These are phyloP conservation scores for Noturus placidus DNA, from an alignment of 2,113 vertebrate species.

Conservation along the genomic window DNA sequence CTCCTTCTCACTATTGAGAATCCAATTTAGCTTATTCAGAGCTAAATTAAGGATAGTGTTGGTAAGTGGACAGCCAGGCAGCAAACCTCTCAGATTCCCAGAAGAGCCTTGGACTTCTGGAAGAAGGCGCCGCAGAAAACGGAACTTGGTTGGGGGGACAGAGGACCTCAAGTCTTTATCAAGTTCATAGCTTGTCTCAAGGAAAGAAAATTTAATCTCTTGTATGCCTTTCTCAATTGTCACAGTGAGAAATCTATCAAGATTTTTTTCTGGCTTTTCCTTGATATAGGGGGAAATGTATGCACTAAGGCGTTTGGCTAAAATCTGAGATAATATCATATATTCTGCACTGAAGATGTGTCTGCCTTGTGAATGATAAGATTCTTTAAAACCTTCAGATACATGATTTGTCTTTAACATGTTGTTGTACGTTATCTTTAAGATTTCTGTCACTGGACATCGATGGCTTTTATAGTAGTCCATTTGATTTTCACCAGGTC, in stretches of 20 bases:
- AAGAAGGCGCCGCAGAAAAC: not conserved
- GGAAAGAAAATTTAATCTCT: not conserved
- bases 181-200: not conserved
- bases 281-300: not conserved
- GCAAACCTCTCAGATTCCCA: not conserved
- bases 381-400: not conserved
- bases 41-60: conserved; percentile 14
- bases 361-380: not conserved
- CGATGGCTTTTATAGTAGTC: too few species aligned
- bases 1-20: not conserved
- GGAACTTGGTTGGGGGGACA: not conserved
- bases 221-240: not conserved
- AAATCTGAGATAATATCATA: not conserved
- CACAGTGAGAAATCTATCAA: not conserved
- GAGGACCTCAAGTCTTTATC: not conserved
- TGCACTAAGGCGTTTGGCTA: not conserved
- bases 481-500: too few species aligned
- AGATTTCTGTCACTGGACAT: not conserved
- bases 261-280: not conserved
- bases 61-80: conserved; percentile 33
- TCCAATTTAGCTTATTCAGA: conserved; percentile 13
- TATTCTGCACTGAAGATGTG: not conserved
- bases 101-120: not conserved
- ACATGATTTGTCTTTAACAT: not conserved
- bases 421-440: not conserved